A percentile compares a stretch with the other conserved stretches of the same genome.
These are phyloP conservation scores for Rhadina sibilatrix DNA, from an alignment of 2,113 vertebrate genomes.

Conservation along the genomic window DNA sequence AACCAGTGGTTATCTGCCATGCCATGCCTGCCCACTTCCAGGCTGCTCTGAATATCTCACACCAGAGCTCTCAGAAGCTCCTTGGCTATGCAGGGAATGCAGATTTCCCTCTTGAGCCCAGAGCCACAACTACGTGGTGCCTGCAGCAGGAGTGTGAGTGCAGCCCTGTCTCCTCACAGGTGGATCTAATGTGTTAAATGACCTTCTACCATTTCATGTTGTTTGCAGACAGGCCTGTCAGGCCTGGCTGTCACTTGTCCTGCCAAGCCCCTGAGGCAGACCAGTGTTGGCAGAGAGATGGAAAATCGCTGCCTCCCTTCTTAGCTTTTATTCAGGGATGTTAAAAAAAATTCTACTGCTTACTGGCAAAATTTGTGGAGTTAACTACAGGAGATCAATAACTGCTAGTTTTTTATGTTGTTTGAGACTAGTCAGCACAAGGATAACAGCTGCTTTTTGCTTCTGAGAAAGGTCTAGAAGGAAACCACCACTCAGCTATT, in stretches of 20 bases:
- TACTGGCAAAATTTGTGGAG: neutral
- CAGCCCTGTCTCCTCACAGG: neutral
- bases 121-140: neutral
- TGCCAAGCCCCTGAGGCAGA: neutral
- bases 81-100: neutral
- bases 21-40: neutral
- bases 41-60: neutral
- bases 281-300: neutral
- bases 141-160: rapidly evolving
- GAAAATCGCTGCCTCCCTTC: neutral
- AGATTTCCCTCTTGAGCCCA: neutral
- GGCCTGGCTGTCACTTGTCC: neutral
- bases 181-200: neutral
- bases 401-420: neutral
- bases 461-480: neutral
- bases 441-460: neutral
- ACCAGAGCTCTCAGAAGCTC: neutral
- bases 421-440: neutral
- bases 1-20: neutral
- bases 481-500: neutral
- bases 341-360: neutral
- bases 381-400: neutral
- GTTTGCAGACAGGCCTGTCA: neutral
- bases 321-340: neutral
- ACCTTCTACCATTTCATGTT: neutral